These are phyloP conservation scores for Nasonia longicornis DNA, from an alignment of 1,140 invertebrate genomes.

Conservation along the genomic window DNA sequence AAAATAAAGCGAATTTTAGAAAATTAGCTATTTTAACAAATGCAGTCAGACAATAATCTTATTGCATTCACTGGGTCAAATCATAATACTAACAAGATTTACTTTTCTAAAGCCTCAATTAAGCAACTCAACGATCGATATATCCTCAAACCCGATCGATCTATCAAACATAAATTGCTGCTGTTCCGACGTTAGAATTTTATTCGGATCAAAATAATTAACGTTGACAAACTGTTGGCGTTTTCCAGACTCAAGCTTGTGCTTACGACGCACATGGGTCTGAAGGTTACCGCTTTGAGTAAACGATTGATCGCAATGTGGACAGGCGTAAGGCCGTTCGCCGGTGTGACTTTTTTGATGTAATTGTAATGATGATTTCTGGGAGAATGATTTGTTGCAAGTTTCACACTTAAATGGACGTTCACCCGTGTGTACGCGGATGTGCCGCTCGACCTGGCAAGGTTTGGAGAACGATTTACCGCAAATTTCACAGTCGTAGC, in stretches of 20 bases:
- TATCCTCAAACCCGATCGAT: conserved; percentile 56
- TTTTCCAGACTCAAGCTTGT: conserved; percentile 54
- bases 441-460: conserved; percentile 63
- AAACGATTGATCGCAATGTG: conserved; percentile 70
- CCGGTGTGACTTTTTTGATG: conserved; percentile 75
- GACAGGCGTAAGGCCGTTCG: conserved; percentile 69
- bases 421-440: conserved; percentile 76
- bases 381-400: conserved; percentile 76
- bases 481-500: conserved; percentile 60
- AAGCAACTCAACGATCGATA: conserved; percentile 51
- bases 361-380: conserved; percentile 75
- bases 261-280: conserved; percentile 73
- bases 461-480: conserved; percentile 65
- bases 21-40: neutral
- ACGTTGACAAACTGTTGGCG: conserved; percentile 50
- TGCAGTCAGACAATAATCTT: neutral
- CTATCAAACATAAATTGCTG: conserved; percentile 47
- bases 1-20: neutral
- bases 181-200: conserved; percentile 21
- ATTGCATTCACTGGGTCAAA: no score
- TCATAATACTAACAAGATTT: neutral
- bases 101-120: neutral
- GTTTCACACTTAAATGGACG: conserved; percentile 75
- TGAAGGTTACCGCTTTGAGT: conserved; percentile 75
- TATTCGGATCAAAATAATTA: conserved; percentile 41